Conservation (phyloP, 2,797 vertebrate genomes). For the Eulemur rubriventer region DNA sequence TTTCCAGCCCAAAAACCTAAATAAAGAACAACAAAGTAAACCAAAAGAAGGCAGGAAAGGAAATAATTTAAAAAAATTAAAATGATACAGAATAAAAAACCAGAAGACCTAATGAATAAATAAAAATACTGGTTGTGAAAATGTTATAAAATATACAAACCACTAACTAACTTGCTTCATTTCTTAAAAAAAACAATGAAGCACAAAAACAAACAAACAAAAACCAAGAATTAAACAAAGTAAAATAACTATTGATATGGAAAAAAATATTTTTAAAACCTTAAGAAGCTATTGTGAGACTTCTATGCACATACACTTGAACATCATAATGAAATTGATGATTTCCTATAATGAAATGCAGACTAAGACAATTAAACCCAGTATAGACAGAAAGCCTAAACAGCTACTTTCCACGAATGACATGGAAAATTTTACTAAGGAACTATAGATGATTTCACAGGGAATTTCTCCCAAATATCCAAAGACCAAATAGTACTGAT, state of each 20-base stretch:
- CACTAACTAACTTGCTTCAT: background rate
- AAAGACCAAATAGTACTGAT: background rate
- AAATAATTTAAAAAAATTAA: background rate
- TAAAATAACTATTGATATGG: background rate
- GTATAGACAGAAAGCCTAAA: background rate
- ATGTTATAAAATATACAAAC: background rate
- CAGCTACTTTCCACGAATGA: background rate
- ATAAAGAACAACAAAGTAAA: background rate
- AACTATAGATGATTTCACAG: background rate
- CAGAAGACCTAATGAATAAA: background rate
- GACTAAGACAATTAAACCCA: background rate
- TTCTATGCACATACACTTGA: background rate
- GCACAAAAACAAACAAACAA: background rate
- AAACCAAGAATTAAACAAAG: background rate
- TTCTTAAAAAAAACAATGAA: background rate
- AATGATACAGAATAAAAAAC: background rate
- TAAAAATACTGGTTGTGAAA: background rate
- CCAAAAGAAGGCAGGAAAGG: background rate
- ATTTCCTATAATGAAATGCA: background rate
- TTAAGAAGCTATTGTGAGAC: background rate
- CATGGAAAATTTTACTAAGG: background rate
- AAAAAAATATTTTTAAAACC: background rate
- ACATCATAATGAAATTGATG: background rate
- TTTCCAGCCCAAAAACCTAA: background rate
- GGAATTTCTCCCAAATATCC: background rate